A percentile compares a stretch with the other conserved stretches of the same genome.
phyloP scores from a whole-genome alignment of 2,797 vertebrate genomes.

The Gymnocypris eckloni region DNA sequence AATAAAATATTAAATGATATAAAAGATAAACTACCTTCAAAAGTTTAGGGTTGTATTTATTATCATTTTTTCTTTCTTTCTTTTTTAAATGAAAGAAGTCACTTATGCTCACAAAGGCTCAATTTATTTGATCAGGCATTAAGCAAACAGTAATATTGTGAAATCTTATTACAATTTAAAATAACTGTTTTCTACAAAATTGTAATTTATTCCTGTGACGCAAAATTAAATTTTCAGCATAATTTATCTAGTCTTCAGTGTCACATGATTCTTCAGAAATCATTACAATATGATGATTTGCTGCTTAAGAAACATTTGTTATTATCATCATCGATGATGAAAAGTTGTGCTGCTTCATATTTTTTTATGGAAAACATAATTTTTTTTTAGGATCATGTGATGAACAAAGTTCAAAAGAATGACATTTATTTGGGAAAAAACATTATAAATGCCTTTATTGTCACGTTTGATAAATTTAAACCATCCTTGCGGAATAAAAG shows the following conservation, averaged over 20 bases:
- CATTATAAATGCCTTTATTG: not conserved
- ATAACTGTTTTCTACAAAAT: not conserved
- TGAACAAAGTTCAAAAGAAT: not conserved
- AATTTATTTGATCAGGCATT: not conserved
- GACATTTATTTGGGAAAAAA: not conserved
- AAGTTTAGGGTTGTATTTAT: not conserved
- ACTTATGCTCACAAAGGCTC: not conserved
- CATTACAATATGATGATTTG: not conserved
- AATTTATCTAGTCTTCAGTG: not conserved
- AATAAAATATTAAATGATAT: not conserved
- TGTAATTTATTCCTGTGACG: not conserved
- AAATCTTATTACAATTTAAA: not conserved
- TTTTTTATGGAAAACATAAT: too few relatives aligned
- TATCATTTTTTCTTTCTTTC: not conserved
- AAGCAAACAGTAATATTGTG: not conserved
- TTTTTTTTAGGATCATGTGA: not conserved
- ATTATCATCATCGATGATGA: too few relatives aligned
- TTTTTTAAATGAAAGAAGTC: not conserved
- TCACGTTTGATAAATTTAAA: not conserved
- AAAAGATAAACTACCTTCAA: not conserved
- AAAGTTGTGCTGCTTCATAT: too few relatives aligned
- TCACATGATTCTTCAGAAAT: not conserved
- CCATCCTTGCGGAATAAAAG: not conserved
- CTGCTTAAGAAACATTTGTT: too few relatives aligned
- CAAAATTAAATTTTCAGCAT: not conserved